These are phyloP conservation scores for Drosophila setifemur DNA, from an alignment of 1,140 invertebrate genomes.

Conservation along the genomic window DNA sequence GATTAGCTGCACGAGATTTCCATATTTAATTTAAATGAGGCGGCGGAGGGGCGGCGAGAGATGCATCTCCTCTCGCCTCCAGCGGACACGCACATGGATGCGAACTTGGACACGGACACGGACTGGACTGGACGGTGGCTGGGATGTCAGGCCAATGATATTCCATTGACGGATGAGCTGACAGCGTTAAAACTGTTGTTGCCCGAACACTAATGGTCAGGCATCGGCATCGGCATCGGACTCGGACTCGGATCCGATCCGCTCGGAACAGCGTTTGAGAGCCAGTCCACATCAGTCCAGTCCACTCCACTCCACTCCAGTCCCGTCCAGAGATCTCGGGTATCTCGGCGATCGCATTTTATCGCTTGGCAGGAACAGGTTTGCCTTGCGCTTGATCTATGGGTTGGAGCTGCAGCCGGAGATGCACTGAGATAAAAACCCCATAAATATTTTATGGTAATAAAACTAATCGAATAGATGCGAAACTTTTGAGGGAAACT, in stretches of 20 bases:
- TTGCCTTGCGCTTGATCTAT: conserved; percentile 73
- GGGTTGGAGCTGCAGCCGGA: conserved; percentile 39
- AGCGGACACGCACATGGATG: conserved; percentile 49
- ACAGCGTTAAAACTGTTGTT: conserved; percentile 82
- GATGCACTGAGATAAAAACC: conserved; percentile 14
- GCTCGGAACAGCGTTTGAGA: neutral
- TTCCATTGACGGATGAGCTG: conserved; percentile 82
- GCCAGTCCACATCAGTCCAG: too few relatives aligned
- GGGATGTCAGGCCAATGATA: conserved; percentile 82
- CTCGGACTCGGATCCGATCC: neutral
- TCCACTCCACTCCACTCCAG: too few relatives aligned
- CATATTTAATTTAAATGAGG: conserved; percentile 81
- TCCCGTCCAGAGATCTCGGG: conserved; percentile 29
- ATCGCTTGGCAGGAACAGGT: conserved; percentile 55
- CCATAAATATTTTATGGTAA: too few relatives aligned
- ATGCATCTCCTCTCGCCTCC: conserved; percentile 25
- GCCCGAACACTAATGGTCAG: conserved; percentile 81
- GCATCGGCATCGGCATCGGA: conserved; percentile 21
- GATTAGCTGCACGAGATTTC: conserved; percentile 79
- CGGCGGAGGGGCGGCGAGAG: conserved; percentile 6
- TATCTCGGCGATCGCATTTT: conserved; percentile 61
- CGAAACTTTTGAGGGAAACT: too few relatives aligned
- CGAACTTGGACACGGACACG: conserved; percentile 28
- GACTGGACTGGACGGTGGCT: too few relatives aligned
- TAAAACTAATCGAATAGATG: too few relatives aligned